Evolutionary conservation across 2,113 vertebrate species (phyloP).

Genomic region (Tachycineta bicolor): DNA sequence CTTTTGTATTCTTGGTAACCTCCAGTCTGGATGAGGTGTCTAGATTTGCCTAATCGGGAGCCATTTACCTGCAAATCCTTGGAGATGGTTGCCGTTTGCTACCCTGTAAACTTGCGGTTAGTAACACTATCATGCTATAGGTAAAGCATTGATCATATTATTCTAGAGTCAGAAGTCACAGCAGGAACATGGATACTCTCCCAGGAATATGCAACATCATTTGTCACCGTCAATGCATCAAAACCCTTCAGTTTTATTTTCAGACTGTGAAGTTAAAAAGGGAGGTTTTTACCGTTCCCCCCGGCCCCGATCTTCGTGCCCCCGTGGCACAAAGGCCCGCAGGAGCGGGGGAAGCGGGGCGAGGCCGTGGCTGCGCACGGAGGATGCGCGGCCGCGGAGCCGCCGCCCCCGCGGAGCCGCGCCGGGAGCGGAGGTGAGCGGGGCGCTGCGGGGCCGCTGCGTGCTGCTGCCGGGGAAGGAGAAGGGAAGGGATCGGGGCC

Average conservation of each 20-base stretch:
- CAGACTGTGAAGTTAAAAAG: neutral
- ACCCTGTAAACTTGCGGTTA: neutral
- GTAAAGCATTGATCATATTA: accelerated
- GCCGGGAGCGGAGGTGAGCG: constrained; percentile 11
- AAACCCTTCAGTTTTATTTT: accelerated
- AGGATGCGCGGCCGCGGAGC: neutral
- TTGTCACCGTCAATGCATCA: too few species aligned
- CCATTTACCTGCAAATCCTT: neutral
- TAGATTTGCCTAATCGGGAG: neutral
- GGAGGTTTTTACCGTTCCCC: accelerated
- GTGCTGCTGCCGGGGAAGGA: accelerated
- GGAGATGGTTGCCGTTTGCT: neutral
- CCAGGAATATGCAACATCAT: accelerated
- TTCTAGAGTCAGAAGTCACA: neutral
- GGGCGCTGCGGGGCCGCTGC: neutral
- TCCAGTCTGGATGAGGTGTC: neutral
- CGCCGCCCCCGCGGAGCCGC: neutral
- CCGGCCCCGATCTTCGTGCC: too few species aligned
- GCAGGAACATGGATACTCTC: accelerated
- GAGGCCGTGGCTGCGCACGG: neutral
- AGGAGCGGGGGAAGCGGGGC: too few species aligned
- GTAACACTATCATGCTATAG: accelerated
- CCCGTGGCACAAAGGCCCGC: accelerated
- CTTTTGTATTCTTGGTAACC: neutral
- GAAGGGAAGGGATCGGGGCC: accelerated